These are phyloP conservation scores for Leptogaster cylindrica DNA, from an alignment of 2,888 invertebrate genomes.

Conservation along the genomic window DNA sequence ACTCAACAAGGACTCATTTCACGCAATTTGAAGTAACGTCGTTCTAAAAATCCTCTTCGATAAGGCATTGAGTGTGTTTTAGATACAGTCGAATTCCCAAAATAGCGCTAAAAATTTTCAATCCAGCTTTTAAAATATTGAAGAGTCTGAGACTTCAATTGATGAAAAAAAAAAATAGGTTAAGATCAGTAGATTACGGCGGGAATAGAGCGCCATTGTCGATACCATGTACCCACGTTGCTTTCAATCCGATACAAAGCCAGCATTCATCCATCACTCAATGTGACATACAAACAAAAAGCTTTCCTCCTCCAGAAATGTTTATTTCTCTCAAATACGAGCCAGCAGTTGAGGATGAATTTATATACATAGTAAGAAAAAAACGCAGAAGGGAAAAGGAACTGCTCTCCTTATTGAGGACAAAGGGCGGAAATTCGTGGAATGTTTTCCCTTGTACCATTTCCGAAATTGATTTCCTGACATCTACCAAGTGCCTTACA, in stretches of 20 bases:
- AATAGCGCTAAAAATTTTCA: too few relatives aligned
- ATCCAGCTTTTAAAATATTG: too few relatives aligned
- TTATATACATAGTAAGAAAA: too few relatives aligned
- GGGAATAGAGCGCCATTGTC: slow-evolving; percentile 5
- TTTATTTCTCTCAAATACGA: neutral
- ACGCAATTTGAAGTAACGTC: too few relatives aligned
- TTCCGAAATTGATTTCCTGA: slow-evolving; percentile 38
- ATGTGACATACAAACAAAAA: slow-evolving; percentile 28
- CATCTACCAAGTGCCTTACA: slow-evolving; percentile 32
- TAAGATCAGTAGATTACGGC: slow-evolving; percentile 30
- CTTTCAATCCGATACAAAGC: slow-evolving; percentile 17
- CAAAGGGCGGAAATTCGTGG: slow-evolving; percentile 35
- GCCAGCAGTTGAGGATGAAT: neutral
- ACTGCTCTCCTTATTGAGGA: neutral
- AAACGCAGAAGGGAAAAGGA: neutral
- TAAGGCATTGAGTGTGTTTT: too few relatives aligned
- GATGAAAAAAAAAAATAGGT: slow-evolving; percentile 26
- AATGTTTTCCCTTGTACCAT: slow-evolving; percentile 36
- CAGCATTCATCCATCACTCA: slow-evolving; percentile 23
- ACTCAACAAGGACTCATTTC: too few relatives aligned
- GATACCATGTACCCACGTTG: neutral
- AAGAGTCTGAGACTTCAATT: too few relatives aligned
- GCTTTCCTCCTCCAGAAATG: neutral
- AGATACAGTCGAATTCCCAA: too few relatives aligned
- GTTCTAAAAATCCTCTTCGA: too few relatives aligned